Evolutionary conservation across 2,797 vertebrate species (phyloP).

Genomic region (Lagocephalus sceleratus): DNA sequence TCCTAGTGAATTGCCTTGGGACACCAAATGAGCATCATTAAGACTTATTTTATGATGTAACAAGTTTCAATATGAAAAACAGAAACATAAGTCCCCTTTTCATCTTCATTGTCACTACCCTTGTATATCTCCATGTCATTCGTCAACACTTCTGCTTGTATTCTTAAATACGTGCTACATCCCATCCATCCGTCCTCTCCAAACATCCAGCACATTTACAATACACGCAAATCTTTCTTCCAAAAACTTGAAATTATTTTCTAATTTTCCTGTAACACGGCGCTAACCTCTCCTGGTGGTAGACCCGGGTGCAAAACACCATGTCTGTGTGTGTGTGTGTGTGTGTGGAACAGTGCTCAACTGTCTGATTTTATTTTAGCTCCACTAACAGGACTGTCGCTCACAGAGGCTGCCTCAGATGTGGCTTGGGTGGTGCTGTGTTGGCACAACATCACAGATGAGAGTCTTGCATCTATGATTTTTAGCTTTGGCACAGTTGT

Average conservation of each 20-base stretch:
- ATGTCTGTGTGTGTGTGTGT: neutral
- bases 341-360: constrained; percentile 14
- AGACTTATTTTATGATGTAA: no score
- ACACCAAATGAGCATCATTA: no score
- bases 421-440: constrained; percentile 27
- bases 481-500: constrained; percentile 34
- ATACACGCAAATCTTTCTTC: no score
- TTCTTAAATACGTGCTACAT: neutral
- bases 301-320: neutral
- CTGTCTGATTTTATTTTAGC: constrained; percentile 10
- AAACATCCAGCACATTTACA: neutral
- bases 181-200: neutral
- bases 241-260: no score
- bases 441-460: constrained; percentile 48
- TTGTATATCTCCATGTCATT: no score
- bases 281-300: neutral
- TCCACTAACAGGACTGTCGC: constrained; percentile 9
- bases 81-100: no score
- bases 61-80: no score
- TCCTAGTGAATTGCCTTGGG: no score
- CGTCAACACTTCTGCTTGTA: no score
- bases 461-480: constrained; percentile 33
- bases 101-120: no score
- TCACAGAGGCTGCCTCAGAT: constrained; percentile 23
- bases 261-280: neutral